These are phyloP conservation scores for Caranx ignobilis DNA, from an alignment of 2,113 vertebrate genomes.

Conservation along the genomic window DNA sequence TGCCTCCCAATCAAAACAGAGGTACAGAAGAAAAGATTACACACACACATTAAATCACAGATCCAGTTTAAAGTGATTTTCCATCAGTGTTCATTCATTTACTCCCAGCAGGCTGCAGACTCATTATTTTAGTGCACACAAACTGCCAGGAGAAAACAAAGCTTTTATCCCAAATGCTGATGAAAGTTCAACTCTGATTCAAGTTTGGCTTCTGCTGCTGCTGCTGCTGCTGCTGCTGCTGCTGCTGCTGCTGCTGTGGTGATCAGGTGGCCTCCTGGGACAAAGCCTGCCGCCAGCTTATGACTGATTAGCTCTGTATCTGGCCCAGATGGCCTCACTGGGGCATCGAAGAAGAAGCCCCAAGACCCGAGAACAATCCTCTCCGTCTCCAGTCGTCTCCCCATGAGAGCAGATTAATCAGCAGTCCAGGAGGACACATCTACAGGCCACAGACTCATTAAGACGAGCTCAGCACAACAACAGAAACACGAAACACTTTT, in stretches of 20 bases:
- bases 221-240: background rate
- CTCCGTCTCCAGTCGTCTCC: slow-evolving; percentile 13
- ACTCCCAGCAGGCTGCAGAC: background rate
- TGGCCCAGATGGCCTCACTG: slow-evolving; percentile 58
- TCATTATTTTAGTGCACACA: background rate
- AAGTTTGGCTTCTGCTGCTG: background rate
- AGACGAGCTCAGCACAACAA: slow-evolving; percentile 46
- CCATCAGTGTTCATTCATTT: background rate
- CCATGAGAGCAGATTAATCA: slow-evolving; percentile 67
- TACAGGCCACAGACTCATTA: slow-evolving; percentile 60
- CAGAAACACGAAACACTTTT: slow-evolving; percentile 18
- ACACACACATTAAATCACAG: background rate
- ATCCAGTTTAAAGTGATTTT: background rate
- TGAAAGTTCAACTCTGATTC: slow-evolving; percentile 13
- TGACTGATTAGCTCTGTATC: slow-evolving; percentile 63
- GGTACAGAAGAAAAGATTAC: too few species aligned
- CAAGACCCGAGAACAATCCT: slow-evolving; percentile 42
- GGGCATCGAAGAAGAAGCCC: slow-evolving; percentile 46
- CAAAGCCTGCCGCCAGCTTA: slow-evolving; percentile 24
- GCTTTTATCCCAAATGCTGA: slow-evolving; percentile 3
- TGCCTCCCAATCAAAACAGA: too few species aligned
- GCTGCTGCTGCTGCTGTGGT: slow-evolving; percentile 2
- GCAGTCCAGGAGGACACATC: slow-evolving; percentile 35
- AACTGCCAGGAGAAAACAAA: background rate
- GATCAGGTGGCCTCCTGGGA: slow-evolving; percentile 48